phyloP scores from a whole-genome alignment of 2,888 invertebrate species.

The Polydrusus pterygomalis region DNA sequence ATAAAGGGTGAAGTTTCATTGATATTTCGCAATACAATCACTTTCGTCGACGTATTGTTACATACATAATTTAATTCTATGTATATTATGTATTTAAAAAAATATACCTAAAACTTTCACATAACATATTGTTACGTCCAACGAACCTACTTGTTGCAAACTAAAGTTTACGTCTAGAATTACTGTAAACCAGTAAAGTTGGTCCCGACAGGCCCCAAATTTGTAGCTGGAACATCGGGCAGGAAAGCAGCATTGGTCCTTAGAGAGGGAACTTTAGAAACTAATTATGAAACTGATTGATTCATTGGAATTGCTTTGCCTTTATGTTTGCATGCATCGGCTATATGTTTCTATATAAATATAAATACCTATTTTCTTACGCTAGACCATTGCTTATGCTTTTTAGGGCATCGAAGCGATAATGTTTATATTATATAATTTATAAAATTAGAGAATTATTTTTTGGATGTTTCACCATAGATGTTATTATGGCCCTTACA shows the following conservation, averaged over 20 bases:
- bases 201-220: neutral
- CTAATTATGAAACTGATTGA: conserved; percentile 13
- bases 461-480: too few relatives aligned
- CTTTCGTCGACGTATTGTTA: too few relatives aligned
- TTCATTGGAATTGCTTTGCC: neutral
- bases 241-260: neutral
- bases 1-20: conserved; percentile 2
- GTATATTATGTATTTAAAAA: too few relatives aligned
- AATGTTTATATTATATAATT: too few relatives aligned
- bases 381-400: too few relatives aligned
- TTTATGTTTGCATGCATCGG: neutral
- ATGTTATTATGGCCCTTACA: too few relatives aligned
- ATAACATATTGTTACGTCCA: neutral
- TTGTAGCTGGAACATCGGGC: neutral
- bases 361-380: too few relatives aligned
- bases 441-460: too few relatives aligned
- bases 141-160: neutral
- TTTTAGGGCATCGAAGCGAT: too few relatives aligned
- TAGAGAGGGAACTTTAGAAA: neutral
- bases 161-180: neutral
- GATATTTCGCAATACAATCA: neutral
- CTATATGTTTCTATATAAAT: too few relatives aligned
- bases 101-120: too few relatives aligned
- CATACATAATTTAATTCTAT: too few relatives aligned
- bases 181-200: neutral